Evolutionary conservation across 2,888 invertebrate species (phyloP), one percentile per base, ranked within the genome.

Genomic region (Melieria crassipennis): DNA sequence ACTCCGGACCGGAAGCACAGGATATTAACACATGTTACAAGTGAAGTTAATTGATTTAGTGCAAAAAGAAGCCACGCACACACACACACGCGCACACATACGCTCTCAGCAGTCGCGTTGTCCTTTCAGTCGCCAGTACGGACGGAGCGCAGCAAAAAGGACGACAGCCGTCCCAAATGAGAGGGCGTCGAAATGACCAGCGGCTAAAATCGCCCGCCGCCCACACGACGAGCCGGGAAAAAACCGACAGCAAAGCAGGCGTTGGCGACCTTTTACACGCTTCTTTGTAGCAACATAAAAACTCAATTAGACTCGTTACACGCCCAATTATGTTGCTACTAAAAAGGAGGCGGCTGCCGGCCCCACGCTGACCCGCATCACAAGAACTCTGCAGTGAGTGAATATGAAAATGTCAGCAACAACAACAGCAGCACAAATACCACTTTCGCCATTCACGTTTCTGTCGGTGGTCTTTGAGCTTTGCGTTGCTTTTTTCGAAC

Each of bases 281-380:
- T 64, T 64, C 64, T 64, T 70, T 70, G 64, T 69, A 75, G 70
- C 75, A 80, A 84, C 85, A 85, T 83, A 83, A 84, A 85, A 85
- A 85, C 83, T 85, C 85, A 85, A 85, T 85, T 85, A 85, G 85
- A 84, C 83, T 81, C 83, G 85, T 85, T 85, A 84, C 83, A 84
- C 83, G 84, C 83, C 84, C 83, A 84, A 82, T 84, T 84, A 84
- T 81, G 70, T 69, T 70, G 67, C 55, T 55, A 61, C 46, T 16
- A 13, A 16, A 9, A 11, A n/a, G 45, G 57, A 30, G 43, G 47
- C 13, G 48, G 50, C 43, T 7, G 60, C 50, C 43, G 52, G 30
- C 65, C 30, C 11, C 6, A 30, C 7, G 11, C 65, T 1, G 16
- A 11, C 11, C 9, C 5, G 13, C 43, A 11, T 61, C 30, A 45